A percentile compares a stretch with the other conserved stretches of the same genome.
Evolutionary conservation across 1,140 invertebrate genomes (phyloP).

Genomic region (Batillaria attramentaria): DNA sequence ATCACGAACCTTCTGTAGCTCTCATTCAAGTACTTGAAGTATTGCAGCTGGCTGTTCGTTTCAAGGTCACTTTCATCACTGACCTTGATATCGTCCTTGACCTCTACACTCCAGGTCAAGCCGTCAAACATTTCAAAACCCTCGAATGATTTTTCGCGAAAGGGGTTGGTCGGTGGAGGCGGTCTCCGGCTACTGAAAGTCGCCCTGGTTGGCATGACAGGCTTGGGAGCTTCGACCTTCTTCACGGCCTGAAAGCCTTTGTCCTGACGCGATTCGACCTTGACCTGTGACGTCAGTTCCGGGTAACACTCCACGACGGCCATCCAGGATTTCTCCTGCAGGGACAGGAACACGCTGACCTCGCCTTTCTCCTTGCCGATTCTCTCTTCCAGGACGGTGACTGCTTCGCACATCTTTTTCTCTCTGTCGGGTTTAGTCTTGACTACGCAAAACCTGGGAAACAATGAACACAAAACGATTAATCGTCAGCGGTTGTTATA

Average conservation of each 20-base stretch:
- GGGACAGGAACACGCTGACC: slow-evolving; percentile 60
- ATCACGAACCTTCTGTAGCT: slow-evolving; percentile 52
- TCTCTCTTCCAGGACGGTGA: slow-evolving; percentile 57
- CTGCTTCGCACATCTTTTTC: slow-evolving; percentile 54
- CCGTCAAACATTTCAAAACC: slow-evolving; percentile 62
- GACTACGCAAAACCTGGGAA: slow-evolving; percentile 64
- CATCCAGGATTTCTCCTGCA: slow-evolving; percentile 65
- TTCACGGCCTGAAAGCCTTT: slow-evolving; percentile 40
- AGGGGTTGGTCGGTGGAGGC: slow-evolving; percentile 25
- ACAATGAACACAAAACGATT: background rate
- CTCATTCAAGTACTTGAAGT: slow-evolving; percentile 58
- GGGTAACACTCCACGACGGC: slow-evolving; percentile 59
- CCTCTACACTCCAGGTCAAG: slow-evolving; percentile 53
- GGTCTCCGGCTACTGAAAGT: slow-evolving; percentile 23
- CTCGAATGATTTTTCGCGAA: slow-evolving; percentile 26
- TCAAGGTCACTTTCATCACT: slow-evolving; percentile 51
- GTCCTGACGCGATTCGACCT: slow-evolving; percentile 36
- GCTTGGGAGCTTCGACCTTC: background rate
- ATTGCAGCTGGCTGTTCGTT: slow-evolving; percentile 54
- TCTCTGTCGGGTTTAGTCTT: slow-evolving; percentile 58
- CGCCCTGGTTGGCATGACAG: background rate
- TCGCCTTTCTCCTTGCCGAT: slow-evolving; percentile 58
- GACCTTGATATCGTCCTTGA: slow-evolving; percentile 55
- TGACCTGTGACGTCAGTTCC: slow-evolving; percentile 25
- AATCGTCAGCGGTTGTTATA: background rate